Conservation (phyloP, 2,113 vertebrate genomes). For the Antechinus flavipes region DNA sequence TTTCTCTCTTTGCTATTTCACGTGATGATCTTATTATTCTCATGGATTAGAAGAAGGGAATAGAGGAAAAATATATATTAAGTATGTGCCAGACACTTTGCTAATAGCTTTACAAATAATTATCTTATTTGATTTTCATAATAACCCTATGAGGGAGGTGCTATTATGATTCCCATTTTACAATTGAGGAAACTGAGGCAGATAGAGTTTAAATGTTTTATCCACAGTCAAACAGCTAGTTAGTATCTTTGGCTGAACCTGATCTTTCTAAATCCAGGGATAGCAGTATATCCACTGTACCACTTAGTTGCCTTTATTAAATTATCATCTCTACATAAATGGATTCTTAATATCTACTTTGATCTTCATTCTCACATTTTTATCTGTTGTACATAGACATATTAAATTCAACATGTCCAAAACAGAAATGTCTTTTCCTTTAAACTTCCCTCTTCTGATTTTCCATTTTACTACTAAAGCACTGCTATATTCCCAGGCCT, state of each 20-base stretch:
- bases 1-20: neutral
- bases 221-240: neutral
- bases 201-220: neutral
- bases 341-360: neutral
- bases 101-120: neutral
- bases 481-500: neutral
- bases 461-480: neutral
- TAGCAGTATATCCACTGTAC: neutral
- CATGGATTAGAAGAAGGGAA: neutral
- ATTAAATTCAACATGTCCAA: neutral
- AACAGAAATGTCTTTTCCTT: neutral
- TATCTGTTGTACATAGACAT: neutral
- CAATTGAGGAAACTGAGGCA: neutral
- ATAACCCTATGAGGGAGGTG: neutral
- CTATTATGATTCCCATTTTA: neutral
- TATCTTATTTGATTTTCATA: neutral
- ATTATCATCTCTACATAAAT: neutral
- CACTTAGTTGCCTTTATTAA: neutral
- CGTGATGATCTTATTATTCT: neutral
- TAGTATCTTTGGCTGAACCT: neutral
- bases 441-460: neutral
- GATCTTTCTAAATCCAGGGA: neutral
- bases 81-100: neutral
- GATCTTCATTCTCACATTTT: neutral
- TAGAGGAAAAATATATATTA: neutral